Base-by-base conservation (phyloP, 2,888 invertebrate genomes). In the Nomada fucata region DNA sequence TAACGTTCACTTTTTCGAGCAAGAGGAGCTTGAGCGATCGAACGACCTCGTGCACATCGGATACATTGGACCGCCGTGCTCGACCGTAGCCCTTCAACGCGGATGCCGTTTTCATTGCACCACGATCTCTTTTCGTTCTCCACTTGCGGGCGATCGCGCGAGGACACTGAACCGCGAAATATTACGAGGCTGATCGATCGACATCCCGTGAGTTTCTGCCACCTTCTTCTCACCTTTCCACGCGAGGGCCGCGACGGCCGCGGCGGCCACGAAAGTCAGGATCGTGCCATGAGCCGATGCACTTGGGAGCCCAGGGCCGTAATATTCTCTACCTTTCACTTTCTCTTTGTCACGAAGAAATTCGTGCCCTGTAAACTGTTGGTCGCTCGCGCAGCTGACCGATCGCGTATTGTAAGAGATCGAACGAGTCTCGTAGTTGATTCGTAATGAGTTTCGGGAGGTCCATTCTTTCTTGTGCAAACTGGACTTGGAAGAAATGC, bases 131-230 rank as follows among this genome's bases (percentile, higher is more conserved):
- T 57, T 50, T 47, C 53, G 67, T 23, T 53, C 18, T 44, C n/a
- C 76, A 63, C 20, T 59, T 23, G 60, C 55, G 44, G 79, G 44
- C 47, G 64, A 63, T 64, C 63, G 76, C 79, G 79, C 81, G 78
- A 68, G 63, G 53, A 72, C 65, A 78, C 75, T 0, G 78, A 65
- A 79, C 57, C 80, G 70, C 79, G 83, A 36, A 81, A 90, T 87
- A 85, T 73, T 75, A 83, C 81, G 75, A 73, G 85, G 79, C 71
- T 81, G 84, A 61, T 79, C 63, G 82, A 74, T 83, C 84, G 91
- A 90, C 89, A 90, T 91, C 90, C 88, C 89, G 89, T 89, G 87
- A 89, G 87, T 84, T 88, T 91, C 89, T 89, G 89, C 86, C 84
- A 79, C 85, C 81, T 86, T 80, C 81, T 86, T 79, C 77, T 75